Percentiles rank a stretch among this genome's conserved stretches.
Evolutionary conservation across 1,140 invertebrate genomes (phyloP).

Genomic region (Cataglyphis hispanica): DNA sequence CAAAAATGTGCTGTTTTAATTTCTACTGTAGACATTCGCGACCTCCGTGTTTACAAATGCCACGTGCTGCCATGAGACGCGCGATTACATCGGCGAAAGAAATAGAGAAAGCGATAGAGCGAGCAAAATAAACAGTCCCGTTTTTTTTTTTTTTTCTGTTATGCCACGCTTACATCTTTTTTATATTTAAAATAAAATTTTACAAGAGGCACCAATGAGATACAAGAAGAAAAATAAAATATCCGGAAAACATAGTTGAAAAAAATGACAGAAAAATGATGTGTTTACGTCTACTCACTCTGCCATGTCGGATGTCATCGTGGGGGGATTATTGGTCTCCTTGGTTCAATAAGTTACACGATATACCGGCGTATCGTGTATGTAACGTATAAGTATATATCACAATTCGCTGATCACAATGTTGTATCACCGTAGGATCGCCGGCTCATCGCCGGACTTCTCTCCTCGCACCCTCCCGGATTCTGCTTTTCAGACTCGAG

Average conservation of each 20-base stretch:
- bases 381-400: slow-evolving; percentile 57
- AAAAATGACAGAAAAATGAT: background rate
- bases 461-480: background rate
- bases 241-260: background rate
- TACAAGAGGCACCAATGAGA: background rate
- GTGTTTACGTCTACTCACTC: slow-evolving; percentile 71
- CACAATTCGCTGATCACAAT: slow-evolving; percentile 77
- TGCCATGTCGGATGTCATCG: slow-evolving; percentile 55
- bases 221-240: background rate
- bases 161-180: background rate
- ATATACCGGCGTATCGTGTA: slow-evolving; percentile 38
- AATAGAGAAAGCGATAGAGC: background rate
- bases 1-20: background rate
- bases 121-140: background rate
- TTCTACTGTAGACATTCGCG: background rate
- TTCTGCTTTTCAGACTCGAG: background rate
- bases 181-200: background rate
- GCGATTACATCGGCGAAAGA: background rate
- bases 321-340: background rate
- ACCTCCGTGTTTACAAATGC: background rate
- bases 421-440: slow-evolving; percentile 9
- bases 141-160: no score
- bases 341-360: background rate
- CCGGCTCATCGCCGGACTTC: slow-evolving; percentile 35
- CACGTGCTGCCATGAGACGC: background rate